phyloP scores from a whole-genome alignment of 2,113 vertebrate species.

The Platichthys stellatus region DNA sequence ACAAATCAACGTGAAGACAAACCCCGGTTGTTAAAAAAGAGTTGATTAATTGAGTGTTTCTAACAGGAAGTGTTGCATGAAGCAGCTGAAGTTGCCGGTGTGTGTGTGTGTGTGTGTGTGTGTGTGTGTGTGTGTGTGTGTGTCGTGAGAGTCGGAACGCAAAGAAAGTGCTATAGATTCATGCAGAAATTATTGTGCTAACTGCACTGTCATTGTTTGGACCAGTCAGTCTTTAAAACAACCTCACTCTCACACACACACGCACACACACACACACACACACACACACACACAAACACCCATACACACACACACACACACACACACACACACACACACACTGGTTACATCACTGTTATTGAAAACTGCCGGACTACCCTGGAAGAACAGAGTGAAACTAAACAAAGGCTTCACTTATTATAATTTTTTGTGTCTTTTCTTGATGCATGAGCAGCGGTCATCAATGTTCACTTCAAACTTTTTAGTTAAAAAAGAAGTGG shows the following conservation, averaged over 20 bases:
- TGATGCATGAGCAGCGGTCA: neutral
- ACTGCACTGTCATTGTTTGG: conserved; percentile 2
- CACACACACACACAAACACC: conserved; percentile 14
- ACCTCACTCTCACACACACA: neutral
- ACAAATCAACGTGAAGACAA: neutral
- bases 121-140: neutral
- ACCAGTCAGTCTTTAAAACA: conserved; percentile 12
- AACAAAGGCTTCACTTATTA: conserved; percentile 7
- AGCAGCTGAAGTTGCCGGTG: neutral
- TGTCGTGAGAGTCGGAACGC: neutral
- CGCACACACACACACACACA: conserved; percentile 3
- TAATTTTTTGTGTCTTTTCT: neutral
- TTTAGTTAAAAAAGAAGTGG: neutral
- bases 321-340: neutral
- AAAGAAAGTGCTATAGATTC: neutral
- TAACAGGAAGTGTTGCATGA: neutral
- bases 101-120: neutral
- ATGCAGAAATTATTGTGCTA: neutral
- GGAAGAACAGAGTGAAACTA: neutral
- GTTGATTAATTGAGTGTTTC: neutral
- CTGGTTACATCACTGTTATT: neutral
- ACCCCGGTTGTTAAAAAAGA: conserved; percentile 23
- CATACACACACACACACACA: neutral
- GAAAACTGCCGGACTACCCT: neutral
- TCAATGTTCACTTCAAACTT: neutral